Evolutionary conservation across 2,797 vertebrate species (phyloP).

Genomic region (Threskiornis aethiopicus): DNA sequence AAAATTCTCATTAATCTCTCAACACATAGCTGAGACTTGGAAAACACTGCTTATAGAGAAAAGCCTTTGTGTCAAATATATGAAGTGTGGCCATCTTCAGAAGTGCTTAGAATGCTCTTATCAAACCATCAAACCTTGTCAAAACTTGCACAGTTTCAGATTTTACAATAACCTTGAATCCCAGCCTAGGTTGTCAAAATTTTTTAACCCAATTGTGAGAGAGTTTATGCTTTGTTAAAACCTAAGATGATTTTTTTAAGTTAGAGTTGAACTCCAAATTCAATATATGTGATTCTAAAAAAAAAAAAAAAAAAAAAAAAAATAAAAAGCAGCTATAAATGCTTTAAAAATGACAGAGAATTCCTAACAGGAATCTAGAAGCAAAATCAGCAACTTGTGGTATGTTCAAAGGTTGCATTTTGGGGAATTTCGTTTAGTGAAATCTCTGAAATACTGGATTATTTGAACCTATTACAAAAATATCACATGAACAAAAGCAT

Average conservation of each 20-base stretch:
- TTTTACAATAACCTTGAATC: not conserved
- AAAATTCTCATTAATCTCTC: not conserved
- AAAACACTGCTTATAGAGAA: not conserved
- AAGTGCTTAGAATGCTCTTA: not conserved
- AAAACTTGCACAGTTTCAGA: not conserved
- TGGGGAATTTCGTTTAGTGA: not conserved
- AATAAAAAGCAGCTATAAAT: not conserved
- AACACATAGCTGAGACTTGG: not conserved
- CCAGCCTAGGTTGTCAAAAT: not conserved
- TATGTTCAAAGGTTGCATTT: not conserved
- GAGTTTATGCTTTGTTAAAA: not conserved
- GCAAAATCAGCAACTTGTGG: not conserved
- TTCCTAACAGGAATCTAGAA: not conserved
- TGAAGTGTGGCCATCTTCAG: not conserved
- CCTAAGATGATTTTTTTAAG: not conserved
- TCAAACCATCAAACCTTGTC: not conserved
- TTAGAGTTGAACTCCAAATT: not conserved
- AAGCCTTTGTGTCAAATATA: not conserved
- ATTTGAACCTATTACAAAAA: not conserved
- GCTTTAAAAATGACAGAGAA: not conserved
- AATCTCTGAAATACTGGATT: not conserved
- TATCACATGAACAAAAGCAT: not conserved
- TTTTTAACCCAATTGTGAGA: not conserved
- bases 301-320: not conserved
- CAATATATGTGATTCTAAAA: not conserved